These are phyloP conservation scores for Dendrophyllia cribrosa DNA, from an alignment of 64 coral and sea anemone genomes.

Conservation along the genomic window DNA sequence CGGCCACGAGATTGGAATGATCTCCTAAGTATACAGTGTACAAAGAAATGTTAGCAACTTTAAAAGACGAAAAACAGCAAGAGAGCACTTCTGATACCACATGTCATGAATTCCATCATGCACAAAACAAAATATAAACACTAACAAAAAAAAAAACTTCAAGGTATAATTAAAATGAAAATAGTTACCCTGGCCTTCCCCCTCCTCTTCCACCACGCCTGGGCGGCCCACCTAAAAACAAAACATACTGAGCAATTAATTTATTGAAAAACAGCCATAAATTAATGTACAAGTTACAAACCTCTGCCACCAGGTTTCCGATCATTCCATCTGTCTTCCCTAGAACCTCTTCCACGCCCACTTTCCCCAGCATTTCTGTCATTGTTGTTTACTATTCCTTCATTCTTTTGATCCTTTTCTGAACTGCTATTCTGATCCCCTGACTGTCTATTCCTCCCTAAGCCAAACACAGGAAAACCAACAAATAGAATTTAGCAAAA, in stretches of 20 bases:
- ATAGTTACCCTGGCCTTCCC: conserved; percentile 11
- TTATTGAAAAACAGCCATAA: background rate
- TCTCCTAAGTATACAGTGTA: conserved; percentile 7
- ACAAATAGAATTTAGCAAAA: background rate
- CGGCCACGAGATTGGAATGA: conserved; percentile 66
- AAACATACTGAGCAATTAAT: no score
- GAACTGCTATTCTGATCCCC: conserved; percentile 42
- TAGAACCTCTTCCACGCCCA: conserved; percentile 87
- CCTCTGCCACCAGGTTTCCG: conserved; percentile 83
- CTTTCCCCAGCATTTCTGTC: conserved; percentile 76
- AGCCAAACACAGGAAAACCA: background rate
- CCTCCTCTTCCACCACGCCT: conserved; percentile 54
- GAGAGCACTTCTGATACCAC: no score
- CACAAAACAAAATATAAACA: no score
- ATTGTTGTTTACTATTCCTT: conserved; percentile 73
- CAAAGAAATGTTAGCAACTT: background rate
- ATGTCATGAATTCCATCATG: no score
- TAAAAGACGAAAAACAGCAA: no score
- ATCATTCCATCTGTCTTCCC: conserved; percentile 86
- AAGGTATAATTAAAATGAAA: background rate
- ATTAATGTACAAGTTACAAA: background rate
- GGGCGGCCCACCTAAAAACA: conserved; percentile 41
- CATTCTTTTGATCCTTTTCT: conserved; percentile 65
- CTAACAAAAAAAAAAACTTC: background rate
- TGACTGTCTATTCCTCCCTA: conserved; percentile 57